These are phyloP conservation scores for Florisuga fusca DNA, from an alignment of 2,797 vertebrate genomes.

Conservation along the genomic window DNA sequence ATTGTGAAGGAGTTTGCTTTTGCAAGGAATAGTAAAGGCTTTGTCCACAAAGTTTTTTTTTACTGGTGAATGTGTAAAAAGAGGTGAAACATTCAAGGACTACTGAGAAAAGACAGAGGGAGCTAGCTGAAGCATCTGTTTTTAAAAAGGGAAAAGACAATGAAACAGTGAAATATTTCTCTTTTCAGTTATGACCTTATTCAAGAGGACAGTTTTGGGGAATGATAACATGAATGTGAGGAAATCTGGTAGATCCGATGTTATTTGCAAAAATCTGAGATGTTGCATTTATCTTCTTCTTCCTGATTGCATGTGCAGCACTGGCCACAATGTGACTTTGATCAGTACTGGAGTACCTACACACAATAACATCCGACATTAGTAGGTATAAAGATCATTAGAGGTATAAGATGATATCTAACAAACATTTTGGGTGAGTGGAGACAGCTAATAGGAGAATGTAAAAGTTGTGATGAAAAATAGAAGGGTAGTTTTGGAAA, in stretches of 20 bases:
- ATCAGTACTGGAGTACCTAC: background rate
- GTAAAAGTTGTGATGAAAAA: background rate
- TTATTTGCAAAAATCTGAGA: background rate
- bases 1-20: background rate
- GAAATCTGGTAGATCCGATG: background rate
- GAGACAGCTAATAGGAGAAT: background rate
- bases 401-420: background rate
- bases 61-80: background rate
- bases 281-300: background rate
- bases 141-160: background rate
- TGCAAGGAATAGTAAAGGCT: background rate
- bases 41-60: background rate
- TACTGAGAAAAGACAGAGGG: background rate
- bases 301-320: background rate
- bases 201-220: background rate
- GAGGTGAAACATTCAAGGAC: background rate
- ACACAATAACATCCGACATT: background rate
- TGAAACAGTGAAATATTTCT: background rate
- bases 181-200: background rate
- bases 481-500: background rate
- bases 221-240: accelerated
- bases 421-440: background rate
- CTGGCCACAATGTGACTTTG: background rate
- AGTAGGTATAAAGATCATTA: background rate
- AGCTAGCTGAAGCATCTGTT: background rate